Percentiles rank a stretch among this genome's conserved stretches.
Conservation (phyloP, 2,888 invertebrate species). For the Daptonema setosum region DNA sequence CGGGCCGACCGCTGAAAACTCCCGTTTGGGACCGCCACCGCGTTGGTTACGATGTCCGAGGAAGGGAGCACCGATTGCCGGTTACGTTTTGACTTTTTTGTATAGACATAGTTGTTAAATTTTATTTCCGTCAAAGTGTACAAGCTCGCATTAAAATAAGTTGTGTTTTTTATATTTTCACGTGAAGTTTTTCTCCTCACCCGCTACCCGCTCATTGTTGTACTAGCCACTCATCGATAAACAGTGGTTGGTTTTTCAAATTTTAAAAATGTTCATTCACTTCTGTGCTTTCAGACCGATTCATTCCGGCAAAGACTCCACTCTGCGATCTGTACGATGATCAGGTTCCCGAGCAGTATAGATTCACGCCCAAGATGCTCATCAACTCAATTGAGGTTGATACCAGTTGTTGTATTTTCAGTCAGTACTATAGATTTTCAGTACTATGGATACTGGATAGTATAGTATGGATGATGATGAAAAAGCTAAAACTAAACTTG, state of each 20-base stretch:
- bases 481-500: conserved; percentile 11
- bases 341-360: conserved; percentile 56
- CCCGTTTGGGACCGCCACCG: conserved; percentile 24
- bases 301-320: conserved; percentile 84
- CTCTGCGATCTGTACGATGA: conserved; percentile 56
- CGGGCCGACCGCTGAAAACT: conserved; percentile 11
- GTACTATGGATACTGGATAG: too few relatives aligned
- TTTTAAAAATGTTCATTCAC: too few relatives aligned
- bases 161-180: too few relatives aligned
- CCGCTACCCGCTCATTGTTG: too few relatives aligned
- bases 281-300: conserved; percentile 42
- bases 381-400: conserved; percentile 31
- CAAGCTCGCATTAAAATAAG: too few relatives aligned
- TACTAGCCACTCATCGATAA: too few relatives aligned
- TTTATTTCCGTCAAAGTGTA: background rate
- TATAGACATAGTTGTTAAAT: background rate
- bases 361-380: conserved; percentile 69
- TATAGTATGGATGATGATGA: too few relatives aligned
- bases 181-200: too few relatives aligned
- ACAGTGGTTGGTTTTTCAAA: too few relatives aligned
- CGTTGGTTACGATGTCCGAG: conserved; percentile 35
- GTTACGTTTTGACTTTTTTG: conserved; percentile 13
- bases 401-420: too few relatives aligned
- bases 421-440: too few relatives aligned
- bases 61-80: conserved; percentile 28